Evolutionary conservation across 1,140 invertebrate genomes (phyloP), one percentile per base, ranked within the genome.

Genomic region (Cyphomyrmex costatus): DNA sequence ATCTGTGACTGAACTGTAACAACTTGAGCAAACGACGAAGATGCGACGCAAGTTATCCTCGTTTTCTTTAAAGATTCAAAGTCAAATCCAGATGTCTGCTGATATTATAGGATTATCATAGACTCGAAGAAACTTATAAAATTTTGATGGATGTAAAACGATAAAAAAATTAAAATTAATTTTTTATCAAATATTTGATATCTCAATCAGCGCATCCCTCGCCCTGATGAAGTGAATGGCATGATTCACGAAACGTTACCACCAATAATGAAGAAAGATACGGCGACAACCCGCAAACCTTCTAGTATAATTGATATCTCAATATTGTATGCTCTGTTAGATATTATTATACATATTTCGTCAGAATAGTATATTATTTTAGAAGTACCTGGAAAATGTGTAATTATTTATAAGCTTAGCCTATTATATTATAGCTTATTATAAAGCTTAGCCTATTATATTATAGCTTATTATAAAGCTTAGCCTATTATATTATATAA

Each of bases 1-100:
- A 74, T 60, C 19, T 68, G 79, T 83, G 68, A 74, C 79, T 83
- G 68, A 83, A 83, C 36, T 74, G 79, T 83, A 73, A 83, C 79
- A 68, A 71, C 24, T 27, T 74, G 51, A 73, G 19, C 36, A 53
- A 82, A n/a, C 14, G 68, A 49, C 19, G 16, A 60, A 30, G 51
- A 53, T 8, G 12, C 53, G 66, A 68, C 63, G 10, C 56, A 21
- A 16, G 49, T 58, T 12, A 19, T 51, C 33, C 21, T 80, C 53
- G 36, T 71, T 36, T 16, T 42, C 60, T 66, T 42, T 46, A 1
- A 65, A 65, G 63, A 36, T 19, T 65, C 63, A 12, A 42, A 42
- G 24, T 33, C 27, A 14, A n/a, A 66, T 33, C 42, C 3, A 3
- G 53, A 42, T 21, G 61, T 60, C 33, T 24, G 46, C 21, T n/a